Base-by-base conservation (phyloP, 2,888 invertebrate species). In the Allolobophora icterica region DNA sequence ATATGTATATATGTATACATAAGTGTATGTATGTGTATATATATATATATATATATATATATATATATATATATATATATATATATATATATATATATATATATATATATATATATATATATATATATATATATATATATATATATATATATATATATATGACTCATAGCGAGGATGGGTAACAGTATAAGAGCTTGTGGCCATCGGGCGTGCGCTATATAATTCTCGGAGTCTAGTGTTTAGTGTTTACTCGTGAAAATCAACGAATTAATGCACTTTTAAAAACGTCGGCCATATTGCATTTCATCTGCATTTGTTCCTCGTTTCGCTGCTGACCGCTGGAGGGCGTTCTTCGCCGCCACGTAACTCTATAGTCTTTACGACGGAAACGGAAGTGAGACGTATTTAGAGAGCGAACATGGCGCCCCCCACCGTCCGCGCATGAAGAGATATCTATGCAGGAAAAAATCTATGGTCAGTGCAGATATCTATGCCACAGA, bases 231-330 rank as follows among this genome's bases (percentile, higher is more conserved):
- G 24, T 52, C 52, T 24, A 52, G 71, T n/a, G 71, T n/a, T 71
- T n/a, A n/a, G 71, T 87, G 38, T 87, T 87, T 87, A 87, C 87
- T 87, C 34, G 38, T 35, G 4, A 87, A 87, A 87, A 87, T 87
- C 87, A 87, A 87, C 87, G 87, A 35, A 35, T 87, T 87, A 87
- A 87, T 87, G 87, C 87, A 87, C 87, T 87, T 87, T 87, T 38
- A 87, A 87, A 87, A 87, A 87, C 87, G 87, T 35, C 34, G 87
- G 34, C 87, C 87, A 34, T 87, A 87, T 87, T 87, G 87, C 19
- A 87, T 87, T 87, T 87, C 87, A 38, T 34, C 15, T 87, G 71
- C 71, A 71, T 71, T 71, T 19, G 87, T 87, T 87, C 35, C 3
- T 34, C 34, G 87, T 35, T 38, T 38, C 38, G 38, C 35, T 35